A percentile compares a stretch with the other conserved stretches of the same genome.
Evolutionary conservation across 2,888 invertebrate genomes (phyloP).

Genomic region (Dimorphilus gyrociliatus): DNA sequence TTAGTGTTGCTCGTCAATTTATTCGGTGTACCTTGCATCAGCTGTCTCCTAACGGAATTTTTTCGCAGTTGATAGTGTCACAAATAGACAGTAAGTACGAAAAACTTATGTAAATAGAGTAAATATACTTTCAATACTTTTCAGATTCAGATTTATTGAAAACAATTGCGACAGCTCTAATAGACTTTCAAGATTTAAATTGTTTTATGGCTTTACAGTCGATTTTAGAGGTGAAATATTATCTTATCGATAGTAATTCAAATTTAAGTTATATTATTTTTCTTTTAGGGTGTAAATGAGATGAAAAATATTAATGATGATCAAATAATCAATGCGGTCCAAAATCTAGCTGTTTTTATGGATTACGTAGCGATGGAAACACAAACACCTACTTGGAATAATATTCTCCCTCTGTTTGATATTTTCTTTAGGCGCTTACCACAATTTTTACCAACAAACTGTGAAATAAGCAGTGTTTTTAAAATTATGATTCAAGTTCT

Average conservation of each 20-base stretch:
- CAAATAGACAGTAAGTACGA: slow-evolving; percentile 54
- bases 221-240: slow-evolving; percentile 62
- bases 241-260: no score
- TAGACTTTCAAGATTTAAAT: slow-evolving; percentile 87
- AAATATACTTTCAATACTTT: slow-evolving; percentile 6
- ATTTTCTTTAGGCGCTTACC: slow-evolving; percentile 53
- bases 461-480: slow-evolving; percentile 37
- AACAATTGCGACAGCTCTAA: slow-evolving; percentile 75
- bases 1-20: slow-evolving; percentile 91
- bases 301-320: slow-evolving; percentile 52
- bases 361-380: slow-evolving; percentile 69
- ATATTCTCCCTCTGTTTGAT: slow-evolving; percentile 69
- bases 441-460: slow-evolving; percentile 21
- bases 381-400: slow-evolving; percentile 56
- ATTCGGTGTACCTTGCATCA: slow-evolving; percentile 88
- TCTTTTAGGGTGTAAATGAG: slow-evolving; percentile 49
- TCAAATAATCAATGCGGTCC: slow-evolving; percentile 40
- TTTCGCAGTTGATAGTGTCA: slow-evolving; percentile 82
- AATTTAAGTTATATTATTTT: neutral
- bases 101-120: slow-evolving; percentile 2
- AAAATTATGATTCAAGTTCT: slow-evolving; percentile 44
- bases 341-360: slow-evolving; percentile 81
- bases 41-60: slow-evolving; percentile 87
- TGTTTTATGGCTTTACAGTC: slow-evolving; percentile 82
- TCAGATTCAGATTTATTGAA: slow-evolving; percentile 64